Evolutionary conservation across 2,113 vertebrate genomes (phyloP).

Genomic region (Takifugu bimaculatus): DNA sequence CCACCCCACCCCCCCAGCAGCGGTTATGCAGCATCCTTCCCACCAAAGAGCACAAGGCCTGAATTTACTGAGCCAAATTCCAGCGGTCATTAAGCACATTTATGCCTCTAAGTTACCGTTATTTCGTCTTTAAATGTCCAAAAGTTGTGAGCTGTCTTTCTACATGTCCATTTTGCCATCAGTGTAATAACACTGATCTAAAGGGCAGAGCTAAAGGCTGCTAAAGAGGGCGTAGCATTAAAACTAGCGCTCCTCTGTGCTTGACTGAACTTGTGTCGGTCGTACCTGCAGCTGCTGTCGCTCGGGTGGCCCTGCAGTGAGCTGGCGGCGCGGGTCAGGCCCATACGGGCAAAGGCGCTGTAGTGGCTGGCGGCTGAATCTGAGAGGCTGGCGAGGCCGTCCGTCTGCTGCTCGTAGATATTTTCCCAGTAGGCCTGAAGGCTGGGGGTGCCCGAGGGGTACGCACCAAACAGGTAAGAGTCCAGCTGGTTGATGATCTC

Average conservation of each 20-base stretch:
- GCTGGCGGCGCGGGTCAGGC: slow-evolving; percentile 75
- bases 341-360: slow-evolving; percentile 87
- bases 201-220: too few relatives aligned
- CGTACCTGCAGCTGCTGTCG: slow-evolving; percentile 88
- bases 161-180: too few relatives aligned
- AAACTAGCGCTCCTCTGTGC: too few relatives aligned
- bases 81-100: not conserved
- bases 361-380: slow-evolving; percentile 85
- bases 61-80: not conserved
- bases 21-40: not conserved
- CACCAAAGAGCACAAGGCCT: not conserved
- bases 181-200: too few relatives aligned
- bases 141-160: too few relatives aligned
- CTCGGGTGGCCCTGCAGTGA: slow-evolving; percentile 75
- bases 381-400: slow-evolving; percentile 75
- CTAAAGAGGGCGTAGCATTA: slow-evolving; percentile 37
- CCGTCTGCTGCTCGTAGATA: slow-evolving; percentile 80
- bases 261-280: not conserved
- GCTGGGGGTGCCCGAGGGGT: slow-evolving; percentile 74
- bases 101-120: too few relatives aligned
- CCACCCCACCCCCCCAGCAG: not conserved
- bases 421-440: slow-evolving; percentile 96
- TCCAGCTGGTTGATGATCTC: slow-evolving; percentile 93
- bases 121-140: too few relatives aligned
- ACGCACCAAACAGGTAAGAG: slow-evolving; percentile 81